phyloP scores from a whole-genome alignment of 2,113 vertebrate species.

The Antennarius striatus region DNA sequence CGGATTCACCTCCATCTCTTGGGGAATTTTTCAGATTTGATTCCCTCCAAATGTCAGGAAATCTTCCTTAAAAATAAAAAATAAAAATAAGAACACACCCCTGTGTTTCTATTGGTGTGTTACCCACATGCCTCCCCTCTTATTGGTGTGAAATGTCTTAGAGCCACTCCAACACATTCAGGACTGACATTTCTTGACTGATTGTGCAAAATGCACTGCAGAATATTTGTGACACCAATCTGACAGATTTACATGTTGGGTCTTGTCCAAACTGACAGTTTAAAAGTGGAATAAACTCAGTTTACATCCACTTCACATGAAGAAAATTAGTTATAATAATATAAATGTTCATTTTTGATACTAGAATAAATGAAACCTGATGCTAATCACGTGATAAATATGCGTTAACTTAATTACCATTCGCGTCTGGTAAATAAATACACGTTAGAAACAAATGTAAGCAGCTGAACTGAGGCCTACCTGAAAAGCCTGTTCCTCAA shows the following conservation, averaged over 20 bases:
- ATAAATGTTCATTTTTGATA: too few relatives aligned
- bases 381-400: too few relatives aligned
- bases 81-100: neutral
- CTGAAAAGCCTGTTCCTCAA: too few relatives aligned
- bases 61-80: slow-evolving; percentile 62
- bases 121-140: neutral
- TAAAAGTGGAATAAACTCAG: neutral
- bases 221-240: neutral
- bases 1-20: slow-evolving; percentile 85
- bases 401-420: too few relatives aligned
- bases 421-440: too few relatives aligned
- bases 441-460: too few relatives aligned
- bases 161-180: slow-evolving; percentile 1
- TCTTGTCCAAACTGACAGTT: neutral
- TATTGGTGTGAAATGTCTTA: slow-evolving; percentile 29
- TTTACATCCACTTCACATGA: neutral
- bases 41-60: slow-evolving; percentile 63
- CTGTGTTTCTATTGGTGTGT: neutral
- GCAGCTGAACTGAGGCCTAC: too few relatives aligned
- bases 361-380: too few relatives aligned
- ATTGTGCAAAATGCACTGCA: neutral
- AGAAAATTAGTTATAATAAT: too few relatives aligned
- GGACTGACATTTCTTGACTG: neutral
- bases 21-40: slow-evolving; percentile 39
- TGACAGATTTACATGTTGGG: neutral